Conservation (phyloP, 2,888 invertebrate genomes). For the Empis stercorea region DNA sequence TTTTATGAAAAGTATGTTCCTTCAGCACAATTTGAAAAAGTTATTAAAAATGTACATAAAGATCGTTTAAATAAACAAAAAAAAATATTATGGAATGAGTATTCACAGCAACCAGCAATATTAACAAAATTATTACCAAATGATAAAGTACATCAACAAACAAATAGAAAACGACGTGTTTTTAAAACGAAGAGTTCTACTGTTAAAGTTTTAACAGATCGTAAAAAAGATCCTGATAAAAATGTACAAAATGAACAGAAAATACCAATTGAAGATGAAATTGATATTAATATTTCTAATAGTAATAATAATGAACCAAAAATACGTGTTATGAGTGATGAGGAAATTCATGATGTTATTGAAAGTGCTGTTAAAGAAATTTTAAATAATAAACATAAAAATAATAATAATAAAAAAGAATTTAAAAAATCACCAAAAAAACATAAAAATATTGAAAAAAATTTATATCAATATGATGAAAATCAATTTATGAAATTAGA, state of each 20-base stretch:
- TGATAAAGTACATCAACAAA: background rate
- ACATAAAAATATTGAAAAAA: background rate
- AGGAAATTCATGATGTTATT: conserved; percentile 10
- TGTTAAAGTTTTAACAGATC: conserved; percentile 7
- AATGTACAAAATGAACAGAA: background rate
- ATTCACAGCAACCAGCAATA: no score
- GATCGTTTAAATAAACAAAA: conserved; percentile 9
- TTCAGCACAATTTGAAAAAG: conserved; percentile 7
- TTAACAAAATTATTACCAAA: background rate
- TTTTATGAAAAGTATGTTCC: conserved; percentile 9
- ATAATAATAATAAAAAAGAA: no score
- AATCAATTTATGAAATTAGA: no score
- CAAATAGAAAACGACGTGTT: background rate
- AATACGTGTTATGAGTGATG: conserved; percentile 9
- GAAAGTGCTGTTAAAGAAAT: conserved; percentile 10
- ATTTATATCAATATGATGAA: no score
- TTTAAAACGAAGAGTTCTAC: conserved; percentile 8
- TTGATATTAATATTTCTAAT: no score
- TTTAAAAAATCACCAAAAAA: background rate
- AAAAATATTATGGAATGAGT: conserved; percentile 7
- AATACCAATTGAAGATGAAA: background rate
- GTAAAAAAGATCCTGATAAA: background rate
- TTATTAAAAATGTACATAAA: conserved; percentile 9
- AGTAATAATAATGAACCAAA: conserved; percentile 1
- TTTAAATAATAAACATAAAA: background rate